Conservation (phyloP, 2,797 vertebrate species). For the Macrochelys suwanniensis region DNA sequence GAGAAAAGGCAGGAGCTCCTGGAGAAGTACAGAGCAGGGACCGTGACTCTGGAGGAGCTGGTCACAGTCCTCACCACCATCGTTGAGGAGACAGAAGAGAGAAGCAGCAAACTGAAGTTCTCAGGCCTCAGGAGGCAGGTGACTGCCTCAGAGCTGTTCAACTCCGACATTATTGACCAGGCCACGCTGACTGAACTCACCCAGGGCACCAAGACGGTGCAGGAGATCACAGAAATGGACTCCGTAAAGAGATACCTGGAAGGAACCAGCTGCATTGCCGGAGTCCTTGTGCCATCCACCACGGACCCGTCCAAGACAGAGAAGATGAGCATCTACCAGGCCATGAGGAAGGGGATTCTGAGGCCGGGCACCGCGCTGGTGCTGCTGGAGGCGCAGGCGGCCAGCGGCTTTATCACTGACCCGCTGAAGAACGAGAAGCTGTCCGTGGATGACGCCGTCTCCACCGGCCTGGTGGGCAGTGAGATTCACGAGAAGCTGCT, state of each 20-base stretch:
- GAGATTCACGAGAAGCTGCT: no score
- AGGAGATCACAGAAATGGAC: not conserved
- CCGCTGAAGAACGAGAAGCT: constrained; percentile 79
- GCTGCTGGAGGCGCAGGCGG: constrained; percentile 90
- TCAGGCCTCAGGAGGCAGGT: constrained; percentile 74
- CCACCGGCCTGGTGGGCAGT: no score
- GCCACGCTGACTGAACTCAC: constrained; percentile 41
- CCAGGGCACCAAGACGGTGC: constrained; percentile 22
- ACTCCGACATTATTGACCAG: constrained; percentile 65
- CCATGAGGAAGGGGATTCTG: constrained; percentile 85
- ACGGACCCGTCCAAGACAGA: constrained; percentile 40
- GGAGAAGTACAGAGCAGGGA: constrained; percentile 41
- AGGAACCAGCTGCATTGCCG: constrained; percentile 76
- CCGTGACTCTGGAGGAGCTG: constrained; percentile 41
- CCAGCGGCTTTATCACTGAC: constrained; percentile 89
- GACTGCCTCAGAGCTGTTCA: constrained; percentile 64
- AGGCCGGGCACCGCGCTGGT: constrained; percentile 88
- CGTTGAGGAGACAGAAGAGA: constrained; percentile 52
- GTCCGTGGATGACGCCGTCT: fast-evolving
- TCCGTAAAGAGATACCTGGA: constrained; percentile 64
- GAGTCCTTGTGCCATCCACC: constrained; percentile 53
- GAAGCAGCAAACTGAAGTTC: constrained; percentile 63
- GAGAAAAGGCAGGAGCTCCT: constrained; percentile 82
- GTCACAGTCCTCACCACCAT: not conserved
- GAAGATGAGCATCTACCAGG: constrained; percentile 85